A percentile compares a stretch with the other conserved stretches of the same genome.
phyloP scores from a whole-genome alignment of 64 coral and sea anemone species.

The Stylophora pistillata region DNA sequence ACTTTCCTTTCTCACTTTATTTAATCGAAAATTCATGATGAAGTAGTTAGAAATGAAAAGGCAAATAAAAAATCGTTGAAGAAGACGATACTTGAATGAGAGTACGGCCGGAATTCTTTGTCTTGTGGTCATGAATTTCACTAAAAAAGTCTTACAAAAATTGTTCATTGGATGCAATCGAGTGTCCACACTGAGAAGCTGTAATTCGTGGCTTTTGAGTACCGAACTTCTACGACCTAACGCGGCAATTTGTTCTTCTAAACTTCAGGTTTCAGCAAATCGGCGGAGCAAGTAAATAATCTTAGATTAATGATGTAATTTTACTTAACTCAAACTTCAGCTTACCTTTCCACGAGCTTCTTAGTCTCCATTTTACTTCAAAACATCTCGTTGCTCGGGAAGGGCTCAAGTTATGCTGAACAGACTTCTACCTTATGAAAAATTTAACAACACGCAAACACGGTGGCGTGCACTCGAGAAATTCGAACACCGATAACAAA shows the following conservation, averaged over 20 bases:
- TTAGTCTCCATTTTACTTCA: conserved; percentile 18
- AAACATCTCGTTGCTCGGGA: background rate
- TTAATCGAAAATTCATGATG: background rate
- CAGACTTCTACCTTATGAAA: background rate
- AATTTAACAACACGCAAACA: background rate
- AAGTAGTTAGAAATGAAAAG: background rate
- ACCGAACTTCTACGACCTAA: no score
- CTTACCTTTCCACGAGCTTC: conserved; percentile 18
- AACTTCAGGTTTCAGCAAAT: no score
- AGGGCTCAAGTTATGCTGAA: background rate
- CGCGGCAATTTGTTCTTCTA: no score
- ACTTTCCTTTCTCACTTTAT: no score
- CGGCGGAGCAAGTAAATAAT: no score
- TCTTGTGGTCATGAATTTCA: no score
- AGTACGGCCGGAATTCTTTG: no score
- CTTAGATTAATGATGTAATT: background rate
- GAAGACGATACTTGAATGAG: no score
- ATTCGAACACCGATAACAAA: background rate
- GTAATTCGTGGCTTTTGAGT: no score
- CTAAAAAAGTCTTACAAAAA: no score
- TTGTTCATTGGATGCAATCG: no score
- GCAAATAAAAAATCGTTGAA: background rate
- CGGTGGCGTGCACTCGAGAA: background rate
- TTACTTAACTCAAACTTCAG: background rate
- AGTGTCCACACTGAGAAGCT: no score